A percentile compares a stretch with the other conserved stretches of the same genome.
Evolutionary conservation across 2,888 invertebrate genomes (phyloP).

Genomic region (Ferrisia virgata): DNA sequence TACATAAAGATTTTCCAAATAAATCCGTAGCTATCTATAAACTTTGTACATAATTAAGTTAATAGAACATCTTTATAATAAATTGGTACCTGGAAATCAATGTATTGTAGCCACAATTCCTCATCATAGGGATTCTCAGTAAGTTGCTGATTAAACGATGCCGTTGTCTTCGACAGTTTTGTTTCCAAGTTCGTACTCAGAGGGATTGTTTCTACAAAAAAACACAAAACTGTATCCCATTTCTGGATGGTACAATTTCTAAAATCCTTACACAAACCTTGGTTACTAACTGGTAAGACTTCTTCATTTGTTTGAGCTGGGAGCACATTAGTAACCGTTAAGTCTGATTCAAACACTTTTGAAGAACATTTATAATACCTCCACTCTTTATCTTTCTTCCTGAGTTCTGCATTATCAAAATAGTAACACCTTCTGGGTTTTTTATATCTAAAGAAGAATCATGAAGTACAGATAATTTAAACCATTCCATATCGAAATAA

Average conservation of each 20-base stretch:
- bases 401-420: not conserved
- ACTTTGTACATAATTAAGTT: not conserved
- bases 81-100: slow-evolving; percentile 60
- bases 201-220: not conserved
- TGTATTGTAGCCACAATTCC: slow-evolving; percentile 61
- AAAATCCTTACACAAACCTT: not conserved
- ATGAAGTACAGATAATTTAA: not conserved
- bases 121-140: slow-evolving; percentile 58
- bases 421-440: not conserved
- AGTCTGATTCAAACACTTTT: slow-evolving; percentile 24
- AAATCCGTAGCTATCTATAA: not conserved
- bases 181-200: not conserved
- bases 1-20: slow-evolving; percentile 42
- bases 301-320: slow-evolving; percentile 35
- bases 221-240: not conserved
- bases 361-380: slow-evolving; percentile 17
- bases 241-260: not conserved
- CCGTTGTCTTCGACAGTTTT: slow-evolving; percentile 49
- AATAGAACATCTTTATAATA: not conserved
- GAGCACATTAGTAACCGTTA: not conserved
- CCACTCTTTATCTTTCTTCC: not conserved
- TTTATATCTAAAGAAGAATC: not conserved
- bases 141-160: slow-evolving; percentile 58
- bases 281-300: not conserved
- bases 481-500: not conserved